Percentiles rank a stretch among this genome's conserved stretches.
Evolutionary conservation across 2,113 vertebrate genomes (phyloP).

Genomic region (Ia io): DNA sequence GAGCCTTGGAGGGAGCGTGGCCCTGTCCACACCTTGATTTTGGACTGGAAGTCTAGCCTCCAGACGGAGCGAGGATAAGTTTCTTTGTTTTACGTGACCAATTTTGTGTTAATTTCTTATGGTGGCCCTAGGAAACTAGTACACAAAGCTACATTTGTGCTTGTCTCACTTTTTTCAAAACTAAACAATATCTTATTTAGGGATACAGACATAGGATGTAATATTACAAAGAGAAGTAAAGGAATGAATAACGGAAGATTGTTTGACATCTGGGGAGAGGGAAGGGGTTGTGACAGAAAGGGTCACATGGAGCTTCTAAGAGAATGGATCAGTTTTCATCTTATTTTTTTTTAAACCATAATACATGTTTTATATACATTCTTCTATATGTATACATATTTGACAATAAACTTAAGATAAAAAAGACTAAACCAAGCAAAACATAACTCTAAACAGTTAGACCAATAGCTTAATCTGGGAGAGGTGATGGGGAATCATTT

Average conservation of each 20-base stretch:
- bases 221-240: neutral
- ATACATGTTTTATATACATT: neutral
- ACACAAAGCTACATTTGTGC: neutral
- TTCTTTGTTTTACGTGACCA: neutral
- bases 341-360: neutral
- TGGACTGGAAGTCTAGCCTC: neutral
- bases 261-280: neutral
- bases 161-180: neutral
- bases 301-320: neutral
- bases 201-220: neutral
- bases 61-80: neutral
- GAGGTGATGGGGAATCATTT: neutral
- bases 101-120: neutral
- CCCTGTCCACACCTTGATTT: neutral
- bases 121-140: neutral
- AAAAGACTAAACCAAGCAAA: neutral
- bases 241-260: neutral
- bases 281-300: neutral
- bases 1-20: neutral
- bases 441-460: neutral
- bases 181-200: neutral
- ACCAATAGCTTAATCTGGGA: neutral
- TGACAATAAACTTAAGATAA: neutral
- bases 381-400: neutral
- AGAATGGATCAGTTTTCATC: neutral